Percentiles rank a stretch among this genome's conserved stretches.
Evolutionary conservation across 2,113 vertebrate genomes (phyloP).

Genomic region (Anhinga anhinga): DNA sequence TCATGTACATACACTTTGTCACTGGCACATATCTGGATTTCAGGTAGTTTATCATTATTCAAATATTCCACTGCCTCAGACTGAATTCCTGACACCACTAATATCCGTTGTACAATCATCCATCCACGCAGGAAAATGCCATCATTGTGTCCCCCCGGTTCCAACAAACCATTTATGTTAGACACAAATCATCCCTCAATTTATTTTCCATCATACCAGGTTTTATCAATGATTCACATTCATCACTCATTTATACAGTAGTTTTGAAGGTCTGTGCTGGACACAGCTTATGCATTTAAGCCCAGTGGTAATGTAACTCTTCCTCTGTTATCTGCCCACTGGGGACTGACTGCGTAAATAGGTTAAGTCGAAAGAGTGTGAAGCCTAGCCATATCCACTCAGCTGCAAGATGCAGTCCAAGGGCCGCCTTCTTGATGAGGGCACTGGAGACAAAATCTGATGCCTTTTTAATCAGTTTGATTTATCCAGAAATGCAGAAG

Average conservation of each 20-base stretch:
- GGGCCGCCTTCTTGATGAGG: background rate
- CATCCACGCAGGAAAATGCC: background rate
- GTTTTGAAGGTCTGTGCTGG: background rate
- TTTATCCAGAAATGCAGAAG: slow-evolving; percentile 1
- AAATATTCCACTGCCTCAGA: background rate
- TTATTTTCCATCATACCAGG: background rate
- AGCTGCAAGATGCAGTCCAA: background rate
- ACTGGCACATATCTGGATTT: background rate
- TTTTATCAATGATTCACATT: background rate
- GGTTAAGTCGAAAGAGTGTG: background rate
- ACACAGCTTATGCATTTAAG: background rate
- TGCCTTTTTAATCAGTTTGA: background rate
- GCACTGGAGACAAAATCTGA: background rate
- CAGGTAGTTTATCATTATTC: background rate
- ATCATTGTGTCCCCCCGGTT: background rate
- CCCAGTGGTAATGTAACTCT: background rate
- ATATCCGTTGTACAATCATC: background rate
- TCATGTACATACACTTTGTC: background rate
- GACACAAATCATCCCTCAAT: background rate
- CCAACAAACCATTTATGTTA: background rate
- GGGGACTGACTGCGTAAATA: background rate
- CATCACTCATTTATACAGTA: background rate
- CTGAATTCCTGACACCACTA: background rate
- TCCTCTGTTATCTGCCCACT: background rate
- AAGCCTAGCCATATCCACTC: background rate